Base-by-base conservation (phyloP, 2,797 vertebrate species). In the Sebastes nivosus region DNA sequence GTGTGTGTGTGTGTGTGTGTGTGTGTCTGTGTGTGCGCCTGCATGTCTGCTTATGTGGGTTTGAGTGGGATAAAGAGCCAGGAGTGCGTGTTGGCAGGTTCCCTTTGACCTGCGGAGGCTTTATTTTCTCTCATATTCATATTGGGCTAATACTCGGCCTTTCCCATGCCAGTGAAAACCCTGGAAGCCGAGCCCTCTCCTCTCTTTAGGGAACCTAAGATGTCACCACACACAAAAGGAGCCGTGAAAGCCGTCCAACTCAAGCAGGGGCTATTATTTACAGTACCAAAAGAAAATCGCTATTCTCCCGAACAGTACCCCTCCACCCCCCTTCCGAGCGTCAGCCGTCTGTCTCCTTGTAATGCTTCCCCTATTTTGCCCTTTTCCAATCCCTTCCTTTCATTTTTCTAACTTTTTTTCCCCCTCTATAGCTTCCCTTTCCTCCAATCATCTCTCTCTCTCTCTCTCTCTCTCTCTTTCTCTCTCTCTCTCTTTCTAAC, bases 261-360 rank as follows among this genome's bases (percentile, higher is more conserved):
- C 92, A 94, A 94, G 94, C 91, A 91, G 93, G 88, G 92, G 84
- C 93, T 93, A 94, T 95, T 95, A 94, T 95, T 93, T 94, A 95
- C 91, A 93, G 91, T 94, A 94, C 89, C 92, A 92, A 93, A 94
- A 92, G 91, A 93, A 93, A 93, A 92, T 85, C 79, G 64, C 88
- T 91, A 64, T 70, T 81, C 84, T 84, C 80, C 67, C 75, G 3
- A 90, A 89, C 42, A 79, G 69, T 69, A 59, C 54, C 67, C 61
- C 75, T 22, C 52, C 52, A 16, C 38, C 0, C 5, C 55, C 67
- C 67, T 60, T 25, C 36, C 55, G n/a, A 89, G 81, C 74, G 32
- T 87, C 88, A 88, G 84, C 80, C 64, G 75, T 87, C 90, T 89
- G 85, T 88, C 90, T 91, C 82, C 85, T 80, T 75, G 57, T 83